Base-by-base conservation (phyloP, 2,797 vertebrate species). In the Ctenosaura bakeri region DNA sequence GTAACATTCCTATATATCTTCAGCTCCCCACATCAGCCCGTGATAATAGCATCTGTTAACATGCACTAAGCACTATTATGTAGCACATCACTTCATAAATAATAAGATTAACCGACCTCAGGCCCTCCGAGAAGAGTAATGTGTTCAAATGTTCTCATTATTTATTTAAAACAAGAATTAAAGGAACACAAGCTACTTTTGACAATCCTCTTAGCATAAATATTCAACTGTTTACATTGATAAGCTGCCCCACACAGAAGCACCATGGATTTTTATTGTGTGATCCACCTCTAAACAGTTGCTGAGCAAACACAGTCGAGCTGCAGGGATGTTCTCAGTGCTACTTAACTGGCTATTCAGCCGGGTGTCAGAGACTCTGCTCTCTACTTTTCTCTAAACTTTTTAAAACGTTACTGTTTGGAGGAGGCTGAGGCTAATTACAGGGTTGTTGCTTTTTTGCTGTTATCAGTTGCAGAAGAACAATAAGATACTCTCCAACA, bases 41-140 rank as follows among this genome's bases (percentile, higher is more conserved):
- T 98, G 98, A 99, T 99, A 99, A 99, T 99, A 99, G 99, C 98
- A 98, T 98, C 98, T 99, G 99, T 99, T 99, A 99, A 99, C 99
- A 99, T 98, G 98, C 97, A 96, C 98, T 99, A 99, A 99, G 98
- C 98, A 99, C 98, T 98, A 98, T 99, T 99, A 99, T 98, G 98
- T 98, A 99, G 98, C 98, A 98, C 98, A 99, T 99, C 98, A 99
- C 98, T 99, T 99, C 98, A 99, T 99, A 99, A 99, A 99, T 99
- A 99, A 99, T 99, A 99, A 98, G 98, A 99, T 99, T 99, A 99
- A 98, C 97, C 96, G 98, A 99, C 98, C 99, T 98, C 98, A 95
- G 98, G 98, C 98, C 98, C 97, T 87, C 97, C 96, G 97, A 97
- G 97, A 98, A 98, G 98, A 98, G 98, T 98, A 98, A 98, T 98